These are phyloP conservation scores for Gnathonemus echidnorhynchus DNA, from an alignment of 2,113 vertebrate species.

Conservation along the genomic window DNA sequence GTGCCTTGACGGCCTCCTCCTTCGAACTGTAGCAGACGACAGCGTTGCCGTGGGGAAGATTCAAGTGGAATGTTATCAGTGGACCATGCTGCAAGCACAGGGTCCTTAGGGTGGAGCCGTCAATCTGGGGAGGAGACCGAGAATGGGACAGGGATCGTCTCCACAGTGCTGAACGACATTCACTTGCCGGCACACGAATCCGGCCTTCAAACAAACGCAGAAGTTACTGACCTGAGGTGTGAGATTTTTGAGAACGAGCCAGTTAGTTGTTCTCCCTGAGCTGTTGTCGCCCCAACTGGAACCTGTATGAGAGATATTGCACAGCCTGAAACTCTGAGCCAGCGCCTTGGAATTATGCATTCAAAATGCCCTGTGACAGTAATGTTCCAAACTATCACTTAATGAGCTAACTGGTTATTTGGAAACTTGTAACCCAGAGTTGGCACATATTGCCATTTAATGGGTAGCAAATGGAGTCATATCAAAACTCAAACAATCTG, in stretches of 20 bases:
- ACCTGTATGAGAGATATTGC: slow-evolving; percentile 54
- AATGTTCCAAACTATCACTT: background rate
- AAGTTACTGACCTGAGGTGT: slow-evolving; percentile 84
- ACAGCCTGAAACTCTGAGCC: background rate
- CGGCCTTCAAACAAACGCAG: background rate
- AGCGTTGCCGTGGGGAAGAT: slow-evolving; percentile 94
- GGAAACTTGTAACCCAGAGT: background rate
- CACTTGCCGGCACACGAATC: background rate
- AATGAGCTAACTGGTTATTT: background rate
- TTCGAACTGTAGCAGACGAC: slow-evolving; percentile 98
- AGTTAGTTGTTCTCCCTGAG: slow-evolving; percentile 95
- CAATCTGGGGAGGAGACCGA: slow-evolving; percentile 64
- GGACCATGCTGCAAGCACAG: slow-evolving; percentile 99
- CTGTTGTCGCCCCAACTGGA: slow-evolving; percentile 95
- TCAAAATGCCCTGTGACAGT: background rate
- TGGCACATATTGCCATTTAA: background rate
- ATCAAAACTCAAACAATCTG: background rate
- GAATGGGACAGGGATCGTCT: background rate
- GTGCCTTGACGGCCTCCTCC: slow-evolving; percentile 98
- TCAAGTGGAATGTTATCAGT: slow-evolving; percentile 99
- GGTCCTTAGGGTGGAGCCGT: slow-evolving; percentile 95
- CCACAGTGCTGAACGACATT: background rate
- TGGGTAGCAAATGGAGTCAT: background rate
- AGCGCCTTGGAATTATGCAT: background rate
- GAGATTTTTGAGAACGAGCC: slow-evolving; percentile 99